Percentiles rank a stretch among this genome's conserved stretches.
Conservation (phyloP, 2,888 invertebrate species). For the Syrista parreyssii region DNA sequence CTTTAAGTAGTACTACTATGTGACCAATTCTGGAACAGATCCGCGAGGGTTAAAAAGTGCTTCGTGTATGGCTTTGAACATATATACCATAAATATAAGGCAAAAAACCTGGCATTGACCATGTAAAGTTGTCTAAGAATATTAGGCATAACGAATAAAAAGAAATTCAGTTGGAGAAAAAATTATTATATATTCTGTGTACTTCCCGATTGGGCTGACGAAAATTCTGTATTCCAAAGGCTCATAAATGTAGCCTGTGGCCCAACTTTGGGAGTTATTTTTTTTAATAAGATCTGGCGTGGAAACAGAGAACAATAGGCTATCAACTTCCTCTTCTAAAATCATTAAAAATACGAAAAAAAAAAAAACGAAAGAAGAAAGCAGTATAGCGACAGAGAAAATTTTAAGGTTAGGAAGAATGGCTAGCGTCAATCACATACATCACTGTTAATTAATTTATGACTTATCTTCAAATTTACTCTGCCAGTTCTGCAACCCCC, state of each 20-base stretch:
- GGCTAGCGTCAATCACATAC: slow-evolving; percentile 1
- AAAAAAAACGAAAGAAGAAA: slow-evolving; percentile 2
- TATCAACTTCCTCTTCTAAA: slow-evolving; percentile 8
- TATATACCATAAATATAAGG: too few relatives aligned
- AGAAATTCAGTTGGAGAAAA: neutral
- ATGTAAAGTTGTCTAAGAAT: too few relatives aligned
- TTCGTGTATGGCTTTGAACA: too few relatives aligned
- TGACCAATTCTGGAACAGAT: too few relatives aligned
- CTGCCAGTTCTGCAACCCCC: slow-evolving; percentile 5
- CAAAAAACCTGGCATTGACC: too few relatives aligned
- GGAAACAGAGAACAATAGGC: neutral
- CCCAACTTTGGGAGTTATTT: slow-evolving; percentile 8
- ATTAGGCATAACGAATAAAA: neutral
- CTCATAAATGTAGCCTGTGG: slow-evolving; percentile 6
- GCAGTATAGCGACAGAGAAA: neutral
- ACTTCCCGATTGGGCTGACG: neutral
- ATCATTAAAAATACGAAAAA: neutral
- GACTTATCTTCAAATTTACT: slow-evolving; percentile 9
- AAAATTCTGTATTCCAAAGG: slow-evolving; percentile 3
- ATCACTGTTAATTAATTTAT: slow-evolving; percentile 6
- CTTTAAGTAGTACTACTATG: too few relatives aligned
- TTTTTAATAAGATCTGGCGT: neutral
- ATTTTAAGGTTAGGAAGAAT: neutral
- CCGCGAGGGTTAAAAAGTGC: too few relatives aligned
- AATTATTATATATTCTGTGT: slow-evolving; percentile 1